A percentile compares a stretch with the other conserved stretches of the same genome.
Conservation (phyloP, 2,888 invertebrate species). For the Temnothorax unifasciatus region DNA sequence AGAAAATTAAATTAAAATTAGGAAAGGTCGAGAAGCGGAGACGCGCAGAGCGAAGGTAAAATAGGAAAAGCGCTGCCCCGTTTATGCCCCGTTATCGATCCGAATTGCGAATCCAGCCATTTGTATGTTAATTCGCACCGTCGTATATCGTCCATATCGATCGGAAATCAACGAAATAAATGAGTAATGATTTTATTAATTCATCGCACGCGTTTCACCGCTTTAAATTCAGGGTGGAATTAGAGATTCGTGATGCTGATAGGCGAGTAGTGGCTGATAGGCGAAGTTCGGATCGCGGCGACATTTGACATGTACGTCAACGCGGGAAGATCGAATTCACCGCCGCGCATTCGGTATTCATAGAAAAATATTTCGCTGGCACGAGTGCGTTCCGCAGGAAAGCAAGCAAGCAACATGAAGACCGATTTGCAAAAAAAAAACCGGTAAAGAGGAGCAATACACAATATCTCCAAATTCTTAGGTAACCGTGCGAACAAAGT, state of each 20-base stretch:
- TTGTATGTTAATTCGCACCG: constrained; percentile 82
- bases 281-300: constrained; percentile 57
- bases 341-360: constrained; percentile 79
- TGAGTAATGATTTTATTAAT: constrained; percentile 40
- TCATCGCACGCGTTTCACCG: background rate
- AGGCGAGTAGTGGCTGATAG: constrained; percentile 26
- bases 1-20: constrained; percentile 35
- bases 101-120: constrained; percentile 78
- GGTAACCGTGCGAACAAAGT: background rate
- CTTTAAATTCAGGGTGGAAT: constrained; percentile 37
- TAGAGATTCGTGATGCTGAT: constrained; percentile 41
- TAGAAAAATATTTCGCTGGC: constrained; percentile 74
- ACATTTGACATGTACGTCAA: constrained; percentile 56
- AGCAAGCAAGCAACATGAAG: constrained; percentile 51
- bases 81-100: constrained; percentile 80
- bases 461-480: background rate
- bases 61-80: constrained; percentile 65
- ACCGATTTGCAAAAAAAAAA: constrained; percentile 43
- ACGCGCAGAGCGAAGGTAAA: constrained; percentile 45
- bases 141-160: constrained; percentile 65
- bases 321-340: constrained; percentile 71
- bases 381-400: constrained; percentile 46
- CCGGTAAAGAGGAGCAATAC: constrained; percentile 24
- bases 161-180: constrained; percentile 71
- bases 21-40: constrained; percentile 21